Conservation (phyloP, 2,797 vertebrate species). For the Sardinella longiceps region DNA sequence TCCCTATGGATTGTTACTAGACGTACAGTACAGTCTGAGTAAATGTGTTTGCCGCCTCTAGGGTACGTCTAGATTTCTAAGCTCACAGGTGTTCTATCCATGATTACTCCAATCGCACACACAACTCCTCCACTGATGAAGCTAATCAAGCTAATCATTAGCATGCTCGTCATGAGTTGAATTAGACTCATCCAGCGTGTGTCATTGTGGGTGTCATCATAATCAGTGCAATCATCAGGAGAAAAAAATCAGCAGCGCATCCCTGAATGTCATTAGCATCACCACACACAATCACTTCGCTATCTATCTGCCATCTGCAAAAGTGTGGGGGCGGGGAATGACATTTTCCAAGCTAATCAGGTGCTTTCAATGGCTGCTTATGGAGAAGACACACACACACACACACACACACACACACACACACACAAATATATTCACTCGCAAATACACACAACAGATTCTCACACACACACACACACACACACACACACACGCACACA, state of each 20-base stretch:
- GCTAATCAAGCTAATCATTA: background rate
- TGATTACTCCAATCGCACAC: background rate
- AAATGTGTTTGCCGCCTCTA: too few relatives aligned
- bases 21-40: too few relatives aligned
- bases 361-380: background rate
- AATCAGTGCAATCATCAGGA: background rate
- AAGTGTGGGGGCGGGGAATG: background rate
- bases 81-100: background rate
- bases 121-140: background rate
- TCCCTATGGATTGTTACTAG: too few relatives aligned
- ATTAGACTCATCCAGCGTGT: background rate
- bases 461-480: slow-evolving; percentile 1
- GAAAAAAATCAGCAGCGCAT: background rate
- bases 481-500: background rate
- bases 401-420: slow-evolving; percentile 13
- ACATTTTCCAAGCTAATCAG: background rate
- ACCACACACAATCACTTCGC: background rate
- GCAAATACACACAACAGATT: too few relatives aligned
- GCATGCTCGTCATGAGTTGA: background rate
- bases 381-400: background rate
- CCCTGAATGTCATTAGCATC: background rate
- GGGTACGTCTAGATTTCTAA: too few relatives aligned
- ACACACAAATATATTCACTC: too few relatives aligned
- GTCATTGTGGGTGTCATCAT: background rate
- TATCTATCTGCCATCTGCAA: background rate